These are phyloP conservation scores for Lepilemur septentrionalis DNA, from an alignment of 2,797 vertebrate genomes.

Conservation along the genomic window DNA sequence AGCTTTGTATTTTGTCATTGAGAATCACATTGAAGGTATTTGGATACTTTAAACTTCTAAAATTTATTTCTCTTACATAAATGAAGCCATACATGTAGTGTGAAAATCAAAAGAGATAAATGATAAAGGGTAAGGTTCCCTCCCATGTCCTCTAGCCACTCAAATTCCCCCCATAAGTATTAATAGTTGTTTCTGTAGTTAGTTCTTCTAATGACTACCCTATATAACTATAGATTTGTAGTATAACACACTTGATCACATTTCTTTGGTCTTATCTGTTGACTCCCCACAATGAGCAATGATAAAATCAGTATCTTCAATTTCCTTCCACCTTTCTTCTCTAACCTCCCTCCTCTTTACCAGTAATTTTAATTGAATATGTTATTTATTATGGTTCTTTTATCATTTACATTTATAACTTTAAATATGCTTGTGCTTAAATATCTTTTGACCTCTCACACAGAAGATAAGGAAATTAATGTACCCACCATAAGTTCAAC, in stretches of 20 bases:
- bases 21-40: not conserved
- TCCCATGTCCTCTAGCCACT: not conserved
- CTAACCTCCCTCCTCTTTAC: not conserved
- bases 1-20: not conserved
- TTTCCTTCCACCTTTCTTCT: not conserved
- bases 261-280: not conserved
- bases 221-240: not conserved
- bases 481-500: not conserved
- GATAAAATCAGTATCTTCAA: not conserved
- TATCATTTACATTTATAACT: not conserved
- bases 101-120: not conserved
- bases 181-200: not conserved
- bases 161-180: not conserved
- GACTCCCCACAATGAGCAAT: not conserved
- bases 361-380: not conserved
- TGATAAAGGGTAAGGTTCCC: not conserved
- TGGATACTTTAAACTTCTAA: not conserved
- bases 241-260: not conserved
- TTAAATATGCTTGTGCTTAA: slow-evolving; percentile 13
- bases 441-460: not conserved
- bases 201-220: not conserved
- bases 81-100: not conserved
- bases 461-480: slow-evolving; percentile 24
- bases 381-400: not conserved
- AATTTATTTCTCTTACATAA: not conserved